phyloP scores from a whole-genome alignment of 2,888 invertebrate genomes.

The Caenorhabditis japonica region DNA sequence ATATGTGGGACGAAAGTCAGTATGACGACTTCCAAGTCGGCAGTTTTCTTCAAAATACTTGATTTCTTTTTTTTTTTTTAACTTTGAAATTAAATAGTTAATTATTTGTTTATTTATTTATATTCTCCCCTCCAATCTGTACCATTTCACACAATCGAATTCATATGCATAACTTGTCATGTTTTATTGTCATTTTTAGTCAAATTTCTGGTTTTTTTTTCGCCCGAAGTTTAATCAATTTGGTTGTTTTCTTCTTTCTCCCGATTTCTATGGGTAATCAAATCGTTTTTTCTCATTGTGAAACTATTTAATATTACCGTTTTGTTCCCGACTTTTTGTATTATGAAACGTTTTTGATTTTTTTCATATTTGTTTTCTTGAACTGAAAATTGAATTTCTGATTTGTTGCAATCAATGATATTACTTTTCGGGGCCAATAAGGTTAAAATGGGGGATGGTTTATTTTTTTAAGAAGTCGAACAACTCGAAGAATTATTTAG shows the following conservation, averaged over 20 bases:
- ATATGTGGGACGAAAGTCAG: constrained; percentile 75
- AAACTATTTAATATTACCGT: too few species aligned
- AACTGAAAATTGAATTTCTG: not conserved
- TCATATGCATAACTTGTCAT: constrained; percentile 22
- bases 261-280: too few species aligned
- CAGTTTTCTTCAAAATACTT: constrained; percentile 36
- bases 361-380: not conserved
- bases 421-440: too few species aligned
- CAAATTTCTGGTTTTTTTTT: too few species aligned
- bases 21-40: constrained; percentile 70
- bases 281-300: too few species aligned
- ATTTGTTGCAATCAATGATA: not conserved
- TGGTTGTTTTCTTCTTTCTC: too few species aligned
- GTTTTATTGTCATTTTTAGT: constrained; percentile 16
- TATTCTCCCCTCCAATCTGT: not conserved
- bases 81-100: too few species aligned
- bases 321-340: constrained; percentile 4
- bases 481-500: too few species aligned
- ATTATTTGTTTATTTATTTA: not conserved
- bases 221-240: too few species aligned
- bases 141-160: constrained; percentile 21
- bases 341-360: not conserved
- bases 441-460: too few species aligned
- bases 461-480: too few species aligned
- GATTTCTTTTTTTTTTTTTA: constrained; percentile 5